Base-by-base conservation (phyloP, 1,140 invertebrate genomes). In the Drosophila equinoxialis region DNA sequence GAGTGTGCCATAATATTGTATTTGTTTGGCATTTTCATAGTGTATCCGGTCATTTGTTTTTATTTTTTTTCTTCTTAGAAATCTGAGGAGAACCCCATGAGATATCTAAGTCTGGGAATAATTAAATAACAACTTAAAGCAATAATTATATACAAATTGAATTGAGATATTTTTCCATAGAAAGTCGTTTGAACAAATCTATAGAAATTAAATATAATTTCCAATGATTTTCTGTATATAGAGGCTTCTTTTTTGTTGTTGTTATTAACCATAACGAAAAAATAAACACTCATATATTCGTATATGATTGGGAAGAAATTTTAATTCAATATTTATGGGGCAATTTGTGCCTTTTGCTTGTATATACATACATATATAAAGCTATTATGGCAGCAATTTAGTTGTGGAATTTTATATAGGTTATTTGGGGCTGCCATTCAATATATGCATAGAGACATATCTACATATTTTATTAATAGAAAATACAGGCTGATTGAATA, bases 311-410 rank as follows among this genome's bases (percentile, higher is more conserved):
- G 23, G 6, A 70, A 35, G 54, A 68, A 65, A 70, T 62, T 67
- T 77, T 80, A 72, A 87, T 87, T 86, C 67, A 87, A 79, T 77
- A 82, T 87, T 82, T 86, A 87, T 79, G 65, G 79, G 59, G 35
- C 75, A 64, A 71, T 87, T 86, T 33, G 61, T 42, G 45, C 45
- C 17, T 17, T 51, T 77, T 23, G 48, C 10, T 2, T 30, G 59
- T 58, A 54, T 41, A 60, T 26, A 26, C 57, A 60, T 26, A 26
- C 57, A 45, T 59, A 30, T 57, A 30, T 41, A 69, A 26, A 42
- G 45, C 59, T 72, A 61, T 70, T 76, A 81, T 70, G 65, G 58
- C 60, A 42, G 63, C 67, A 70, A 71, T 79, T 79, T 67, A 73
- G 65, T 77, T 76, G 66, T 68, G 51, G 55, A 72, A 75, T 70